These are phyloP conservation scores for Drosophila vallismaia DNA, from an alignment of 2,888 invertebrate species.

Conservation along the genomic window DNA sequence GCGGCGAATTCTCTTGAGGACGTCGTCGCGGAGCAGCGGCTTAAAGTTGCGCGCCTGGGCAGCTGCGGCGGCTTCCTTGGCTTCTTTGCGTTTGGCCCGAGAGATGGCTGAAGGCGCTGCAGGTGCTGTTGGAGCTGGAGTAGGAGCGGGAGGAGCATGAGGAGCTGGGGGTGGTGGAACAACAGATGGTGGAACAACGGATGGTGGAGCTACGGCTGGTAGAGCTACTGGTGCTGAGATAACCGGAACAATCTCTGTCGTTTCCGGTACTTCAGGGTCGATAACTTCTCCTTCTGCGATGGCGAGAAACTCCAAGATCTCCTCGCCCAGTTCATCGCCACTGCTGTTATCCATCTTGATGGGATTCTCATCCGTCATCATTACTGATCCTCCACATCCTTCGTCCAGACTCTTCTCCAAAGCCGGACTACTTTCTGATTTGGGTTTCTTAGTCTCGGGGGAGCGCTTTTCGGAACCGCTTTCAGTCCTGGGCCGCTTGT, in stretches of 20 bases:
- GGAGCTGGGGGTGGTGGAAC: neutral
- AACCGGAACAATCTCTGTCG: conserved; percentile 5
- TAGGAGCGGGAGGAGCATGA: conserved; percentile 4
- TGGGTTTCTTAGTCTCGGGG: conserved; percentile 84
- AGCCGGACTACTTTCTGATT: conserved; percentile 65
- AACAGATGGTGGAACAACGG: neutral
- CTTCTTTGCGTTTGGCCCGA: conserved; percentile 55
- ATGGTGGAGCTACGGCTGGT: too few relatives aligned
- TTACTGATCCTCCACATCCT: neutral
- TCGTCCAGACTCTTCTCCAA: conserved; percentile 58
- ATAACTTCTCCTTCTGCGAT: neutral
- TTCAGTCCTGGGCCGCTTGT: conserved; percentile 86
- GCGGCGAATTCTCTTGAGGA: conserved; percentile 81
- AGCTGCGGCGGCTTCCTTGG: conserved; percentile 54
- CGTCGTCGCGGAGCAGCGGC: conserved; percentile 82
- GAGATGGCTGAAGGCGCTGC: conserved; percentile 18
- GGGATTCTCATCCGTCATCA: conserved; percentile 3
- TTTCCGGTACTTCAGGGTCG: neutral
- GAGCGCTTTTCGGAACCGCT: conserved; percentile 86
- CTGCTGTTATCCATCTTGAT: conserved; percentile 54
- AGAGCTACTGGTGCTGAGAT: neutral
- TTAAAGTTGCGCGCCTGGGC: conserved; percentile 74
- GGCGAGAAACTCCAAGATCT: conserved; percentile 71
- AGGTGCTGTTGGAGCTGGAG: neutral
- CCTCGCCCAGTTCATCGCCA: conserved; percentile 76